Percentiles rank a stretch among this genome's conserved stretches.
These are phyloP conservation scores for Aptenodytes forsteri DNA, from an alignment of 2,113 vertebrate species.

Conservation along the genomic window DNA sequence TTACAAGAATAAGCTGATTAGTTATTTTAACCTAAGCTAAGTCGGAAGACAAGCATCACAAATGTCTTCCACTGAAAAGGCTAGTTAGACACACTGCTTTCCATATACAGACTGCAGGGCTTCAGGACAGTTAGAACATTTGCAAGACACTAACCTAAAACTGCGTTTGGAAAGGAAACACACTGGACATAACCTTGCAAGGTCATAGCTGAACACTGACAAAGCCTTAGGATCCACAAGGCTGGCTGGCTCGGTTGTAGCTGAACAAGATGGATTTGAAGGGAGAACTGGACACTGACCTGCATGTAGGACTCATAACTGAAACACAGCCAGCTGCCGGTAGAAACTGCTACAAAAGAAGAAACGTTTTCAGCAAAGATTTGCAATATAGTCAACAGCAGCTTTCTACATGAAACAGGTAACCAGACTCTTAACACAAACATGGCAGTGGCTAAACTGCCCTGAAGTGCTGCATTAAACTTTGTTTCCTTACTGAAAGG, in stretches of 20 bases:
- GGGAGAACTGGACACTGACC: not conserved
- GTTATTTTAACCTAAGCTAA: not conserved
- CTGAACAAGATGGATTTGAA: not conserved
- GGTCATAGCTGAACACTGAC: not conserved
- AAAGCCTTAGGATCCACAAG: not conserved
- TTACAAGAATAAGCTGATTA: not conserved
- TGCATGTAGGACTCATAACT: accelerated
- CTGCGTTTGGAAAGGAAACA: not conserved
- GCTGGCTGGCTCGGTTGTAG: not conserved
- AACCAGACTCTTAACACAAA: not conserved
- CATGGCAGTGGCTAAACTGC: not conserved
- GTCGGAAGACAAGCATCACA: not conserved
- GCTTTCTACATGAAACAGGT: not conserved
- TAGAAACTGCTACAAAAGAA: not conserved
- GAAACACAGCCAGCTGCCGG: not conserved
- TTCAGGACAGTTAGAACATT: not conserved
- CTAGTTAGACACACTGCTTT: not conserved
- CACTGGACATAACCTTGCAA: not conserved
- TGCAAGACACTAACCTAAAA: not conserved
- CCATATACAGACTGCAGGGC: not conserved
- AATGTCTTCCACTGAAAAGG: not conserved
- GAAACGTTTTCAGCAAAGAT: not conserved
- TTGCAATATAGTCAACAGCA: not conserved
- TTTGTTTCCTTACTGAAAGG: not conserved
- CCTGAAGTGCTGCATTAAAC: not conserved